Conservation (phyloP, 1,140 invertebrate genomes). For the Caerostris darwini region DNA sequence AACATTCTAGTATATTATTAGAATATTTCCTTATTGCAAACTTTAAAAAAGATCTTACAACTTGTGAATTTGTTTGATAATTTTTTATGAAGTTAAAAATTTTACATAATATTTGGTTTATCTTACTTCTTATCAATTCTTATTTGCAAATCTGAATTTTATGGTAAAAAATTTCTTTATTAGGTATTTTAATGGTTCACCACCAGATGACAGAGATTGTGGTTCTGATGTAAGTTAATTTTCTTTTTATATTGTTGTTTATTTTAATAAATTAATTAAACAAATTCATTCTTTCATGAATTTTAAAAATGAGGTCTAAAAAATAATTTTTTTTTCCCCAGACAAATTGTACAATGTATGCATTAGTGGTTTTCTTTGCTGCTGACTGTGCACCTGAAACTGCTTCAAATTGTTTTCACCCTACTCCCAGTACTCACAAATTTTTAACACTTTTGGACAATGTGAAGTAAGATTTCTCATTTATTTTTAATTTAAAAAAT, state of each 20-base stretch:
- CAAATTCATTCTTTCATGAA: background rate
- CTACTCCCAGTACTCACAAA: slow-evolving; percentile 89
- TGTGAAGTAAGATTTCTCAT: slow-evolving; percentile 85
- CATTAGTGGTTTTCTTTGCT: slow-evolving; percentile 92
- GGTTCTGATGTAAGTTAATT: slow-evolving; percentile 83
- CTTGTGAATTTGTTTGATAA: too few species aligned
- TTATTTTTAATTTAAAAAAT: background rate
- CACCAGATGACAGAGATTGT: slow-evolving; percentile 89
- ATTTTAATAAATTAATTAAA: background rate
- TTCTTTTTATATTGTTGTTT: slow-evolving; percentile 37
- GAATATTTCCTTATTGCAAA: too few species aligned
- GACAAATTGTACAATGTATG: slow-evolving; percentile 88
- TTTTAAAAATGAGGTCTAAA: background rate
- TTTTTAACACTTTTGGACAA: slow-evolving; percentile 89
- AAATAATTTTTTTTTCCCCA: slow-evolving; percentile 80
- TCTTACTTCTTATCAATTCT: too few species aligned
- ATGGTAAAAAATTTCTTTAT: background rate
- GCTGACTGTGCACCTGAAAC: slow-evolving; percentile 90
- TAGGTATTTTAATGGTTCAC: slow-evolving; percentile 87
- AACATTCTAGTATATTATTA: too few species aligned
- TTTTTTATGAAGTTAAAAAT: too few species aligned
- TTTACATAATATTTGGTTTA: too few species aligned
- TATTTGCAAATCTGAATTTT: background rate
- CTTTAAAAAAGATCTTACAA: too few species aligned
- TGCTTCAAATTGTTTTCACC: slow-evolving; percentile 88